phyloP scores from a whole-genome alignment of 2,888 invertebrate species.

The Blastobasis adustella region DNA sequence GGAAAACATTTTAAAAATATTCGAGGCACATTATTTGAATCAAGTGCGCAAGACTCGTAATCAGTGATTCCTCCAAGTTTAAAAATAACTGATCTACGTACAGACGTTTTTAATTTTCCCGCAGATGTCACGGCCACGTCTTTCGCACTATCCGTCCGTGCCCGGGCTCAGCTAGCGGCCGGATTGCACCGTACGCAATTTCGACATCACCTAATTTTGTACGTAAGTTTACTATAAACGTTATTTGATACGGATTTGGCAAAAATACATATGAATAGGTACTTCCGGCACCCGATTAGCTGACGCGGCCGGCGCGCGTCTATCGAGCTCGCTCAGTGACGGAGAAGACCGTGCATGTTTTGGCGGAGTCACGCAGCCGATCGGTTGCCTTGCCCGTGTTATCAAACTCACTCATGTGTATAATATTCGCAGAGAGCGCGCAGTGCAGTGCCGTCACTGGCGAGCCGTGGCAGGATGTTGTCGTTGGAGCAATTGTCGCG shows the following conservation, averaged over 20 bases:
- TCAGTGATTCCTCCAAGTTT: slow-evolving; percentile 26
- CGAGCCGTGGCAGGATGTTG: slow-evolving; percentile 67
- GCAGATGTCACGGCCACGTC: slow-evolving; percentile 49
- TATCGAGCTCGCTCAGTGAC: slow-evolving; percentile 46
- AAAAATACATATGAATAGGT: slow-evolving; percentile 42
- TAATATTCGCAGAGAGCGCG: slow-evolving; percentile 48
- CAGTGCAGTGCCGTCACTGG: slow-evolving; percentile 59
- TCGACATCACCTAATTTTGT: slow-evolving; percentile 14
- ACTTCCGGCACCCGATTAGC: slow-evolving; percentile 35
- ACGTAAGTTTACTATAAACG: slow-evolving; percentile 36
- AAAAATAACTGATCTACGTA: slow-evolving; percentile 50
- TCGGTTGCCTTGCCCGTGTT: slow-evolving; percentile 40
- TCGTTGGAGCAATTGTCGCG: slow-evolving; percentile 66
- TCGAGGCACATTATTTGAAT: too few species aligned
- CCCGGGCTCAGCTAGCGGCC: slow-evolving; percentile 40
- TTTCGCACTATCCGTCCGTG: slow-evolving; percentile 35
- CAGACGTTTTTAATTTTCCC: slow-evolving; percentile 40
- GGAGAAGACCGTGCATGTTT: slow-evolving; percentile 49
- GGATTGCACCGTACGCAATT: slow-evolving; percentile 24
- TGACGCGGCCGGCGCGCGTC: slow-evolving; percentile 12
- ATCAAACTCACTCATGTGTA: slow-evolving; percentile 60
- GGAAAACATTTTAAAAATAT: too few species aligned
- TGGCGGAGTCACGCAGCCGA: slow-evolving; percentile 41
- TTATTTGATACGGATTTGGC: slow-evolving; percentile 45
- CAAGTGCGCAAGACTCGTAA: too few species aligned